phyloP scores from a whole-genome alignment of 2,888 invertebrate genomes.

The Drosophila dives region DNA sequence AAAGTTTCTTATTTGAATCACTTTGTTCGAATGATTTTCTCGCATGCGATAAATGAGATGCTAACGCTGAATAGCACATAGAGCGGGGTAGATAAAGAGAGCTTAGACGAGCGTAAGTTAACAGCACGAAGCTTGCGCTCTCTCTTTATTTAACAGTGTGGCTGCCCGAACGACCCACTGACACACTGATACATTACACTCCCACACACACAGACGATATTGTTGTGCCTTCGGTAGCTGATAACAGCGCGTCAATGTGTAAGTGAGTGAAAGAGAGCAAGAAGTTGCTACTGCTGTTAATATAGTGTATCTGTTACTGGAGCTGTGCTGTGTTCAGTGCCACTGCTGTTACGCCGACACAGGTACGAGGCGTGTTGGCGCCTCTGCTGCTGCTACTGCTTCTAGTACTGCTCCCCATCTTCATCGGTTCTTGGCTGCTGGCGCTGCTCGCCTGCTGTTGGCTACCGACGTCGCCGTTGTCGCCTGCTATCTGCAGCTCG shows the following conservation, averaged over 20 bases:
- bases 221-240: constrained; percentile 43
- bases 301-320: constrained; percentile 18
- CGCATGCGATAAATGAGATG: constrained; percentile 47
- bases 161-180: constrained; percentile 69
- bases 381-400: constrained; percentile 41
- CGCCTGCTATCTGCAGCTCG: constrained; percentile 34
- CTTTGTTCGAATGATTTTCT: constrained; percentile 3
- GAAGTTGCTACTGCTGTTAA: constrained; percentile 43
- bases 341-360: constrained; percentile 46
- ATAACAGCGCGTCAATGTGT: constrained; percentile 65
- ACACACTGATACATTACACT: constrained; percentile 66
- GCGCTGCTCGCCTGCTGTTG: constrained; percentile 45
- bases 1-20: neutral
- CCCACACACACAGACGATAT: constrained; percentile 12
- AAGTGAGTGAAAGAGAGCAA: constrained; percentile 31
- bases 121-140: constrained; percentile 42
- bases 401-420: constrained; percentile 24
- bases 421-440: constrained; percentile 33
- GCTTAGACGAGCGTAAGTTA: constrained; percentile 19
- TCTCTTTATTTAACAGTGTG: constrained; percentile 43
- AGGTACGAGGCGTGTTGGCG: constrained; percentile 61
- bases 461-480: constrained; percentile 23
- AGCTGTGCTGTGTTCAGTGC: constrained; percentile 7
- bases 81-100: constrained; percentile 20
- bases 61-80: constrained; percentile 37